These are phyloP conservation scores for Pocillopora meandrina DNA, from an alignment of 92 coral and sea anemone genomes.

Conservation along the genomic window DNA sequence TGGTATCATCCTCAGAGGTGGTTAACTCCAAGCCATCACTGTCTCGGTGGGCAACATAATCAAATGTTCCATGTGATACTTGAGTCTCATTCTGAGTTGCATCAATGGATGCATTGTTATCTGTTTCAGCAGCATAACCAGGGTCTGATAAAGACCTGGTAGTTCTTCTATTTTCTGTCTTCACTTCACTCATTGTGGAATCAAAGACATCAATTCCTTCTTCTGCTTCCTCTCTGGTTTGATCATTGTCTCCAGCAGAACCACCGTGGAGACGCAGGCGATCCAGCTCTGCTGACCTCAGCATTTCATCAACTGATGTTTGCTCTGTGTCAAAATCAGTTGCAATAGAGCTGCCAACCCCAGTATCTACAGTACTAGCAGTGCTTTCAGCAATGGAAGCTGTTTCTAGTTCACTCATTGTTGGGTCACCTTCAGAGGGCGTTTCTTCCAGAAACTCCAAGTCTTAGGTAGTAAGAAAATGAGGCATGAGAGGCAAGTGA, in stretches of 20 bases:
- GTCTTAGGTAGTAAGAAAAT: neutral
- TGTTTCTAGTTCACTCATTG: constrained; percentile 69
- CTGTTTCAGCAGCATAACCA: constrained; percentile 50
- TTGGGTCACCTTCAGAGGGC: constrained; percentile 46
- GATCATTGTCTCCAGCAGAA: constrained; percentile 24
- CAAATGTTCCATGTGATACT: constrained; percentile 50
- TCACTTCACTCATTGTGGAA: neutral
- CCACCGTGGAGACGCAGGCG: constrained; percentile 28
- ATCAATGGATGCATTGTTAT: constrained; percentile 22
- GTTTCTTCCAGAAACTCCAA: constrained; percentile 25
- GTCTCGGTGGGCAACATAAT: constrained; percentile 35
- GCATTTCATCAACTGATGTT: constrained; percentile 50
- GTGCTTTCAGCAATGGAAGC: constrained; percentile 64
- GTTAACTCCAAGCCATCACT: constrained; percentile 63
- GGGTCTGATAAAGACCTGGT: constrained; percentile 81
- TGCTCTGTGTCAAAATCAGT: constrained; percentile 65
- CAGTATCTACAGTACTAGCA: constrained; percentile 70
- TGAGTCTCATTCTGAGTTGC: constrained; percentile 23
- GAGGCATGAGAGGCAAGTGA: neutral
- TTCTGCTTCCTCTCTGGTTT: constrained; percentile 21
- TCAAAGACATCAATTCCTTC: constrained; percentile 53
- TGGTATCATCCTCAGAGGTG: constrained; percentile 43
- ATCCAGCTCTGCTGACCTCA: constrained; percentile 63
- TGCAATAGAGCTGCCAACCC: constrained; percentile 66
- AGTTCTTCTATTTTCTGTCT: constrained; percentile 4